Evolutionary conservation across 2,113 vertebrate genomes (phyloP), one percentile per base, ranked within the genome.

Genomic region (Bubo scandiacus): DNA sequence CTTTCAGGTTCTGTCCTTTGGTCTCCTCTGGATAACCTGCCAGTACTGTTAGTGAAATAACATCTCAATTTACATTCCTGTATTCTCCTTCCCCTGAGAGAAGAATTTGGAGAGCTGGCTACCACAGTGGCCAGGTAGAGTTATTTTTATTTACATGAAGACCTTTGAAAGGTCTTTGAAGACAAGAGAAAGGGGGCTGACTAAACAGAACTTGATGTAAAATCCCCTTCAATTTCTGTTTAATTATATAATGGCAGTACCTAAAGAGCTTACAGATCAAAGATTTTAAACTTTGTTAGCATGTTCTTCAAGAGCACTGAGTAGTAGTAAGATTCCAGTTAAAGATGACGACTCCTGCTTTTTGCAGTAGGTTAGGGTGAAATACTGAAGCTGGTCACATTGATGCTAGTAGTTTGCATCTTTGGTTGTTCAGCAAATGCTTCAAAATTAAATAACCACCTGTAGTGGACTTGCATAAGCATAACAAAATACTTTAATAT

Each of bases 41-140:
- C 21, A 34, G 43, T 14, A 0, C 6, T 3, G 1, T 43, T 32
- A 32, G 12, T 22, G n/a, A 17, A 38, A 51, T 26, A 29, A 2
- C 13, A 26, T 4, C 13, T 52, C 40, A 47, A 0, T 1, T 65
- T 23, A 15, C 3, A 2, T 10, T 47, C 8, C 14, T 62, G 5
- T 23, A 0, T 55, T 5, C 2, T 45, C 3, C 22, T 47, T 73
- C 2, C 19, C 12, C 29, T 13, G 13, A 7, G 25, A 11, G 16
- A 17, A 54, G 58, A 63, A n/a, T n/a, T 30, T 36, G 23, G 13
- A 57, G 72, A 20, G 34, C 32, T 67, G 63, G 36, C n/a, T 30
- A 22, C 42, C 7, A 2, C 14, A 2, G 10, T 25, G 42, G 40
- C 32, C 15, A 17, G 27, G 3, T 12, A 25, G 5, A 54, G 26